Base-by-base conservation (phyloP, 2,888 invertebrate species). In the Eupithecia insigniata region DNA sequence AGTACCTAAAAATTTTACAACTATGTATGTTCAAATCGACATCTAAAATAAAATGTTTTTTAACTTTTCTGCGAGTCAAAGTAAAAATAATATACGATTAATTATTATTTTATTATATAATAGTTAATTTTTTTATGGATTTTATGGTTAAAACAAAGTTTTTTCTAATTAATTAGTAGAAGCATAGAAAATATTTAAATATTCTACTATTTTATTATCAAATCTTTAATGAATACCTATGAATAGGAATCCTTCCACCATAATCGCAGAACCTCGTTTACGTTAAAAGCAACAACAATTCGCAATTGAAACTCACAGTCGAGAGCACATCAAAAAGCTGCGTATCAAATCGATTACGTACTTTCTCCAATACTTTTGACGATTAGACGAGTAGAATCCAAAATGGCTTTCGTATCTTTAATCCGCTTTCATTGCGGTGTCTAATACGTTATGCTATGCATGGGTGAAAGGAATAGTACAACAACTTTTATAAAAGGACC, bases 321-420 rank as follows among this genome's bases (percentile, higher is more conserved):
- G 64, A 71, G 74, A 66, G 76, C 67, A 69, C 71, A 71, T 71
- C 70, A 73, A 72, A 73, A 75, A 73, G 75, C 68, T 69, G 73
- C 72, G 78, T 72, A 76, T 72, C 76, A 66, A 78, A 79, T 78
- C 75, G 77, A 79, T 79, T 78, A 78, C 72, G 73, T 75, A 78
- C 79, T 79, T 77, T 79, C 79, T 76, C 78, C 75, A 77, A 74
- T 73, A 75, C 79, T 76, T 76, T 73, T 73, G 75, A 77, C 73
- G 78, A 77, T 75, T 76, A 75, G 75, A 76, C 75, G 79, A 73
- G 76, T 66, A 73, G 78, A 76, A 79, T 78, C 74, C 73, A 76
- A 77, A 77, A 76, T 70, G 72, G 74, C 76, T 77, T 78, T 79
- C 76, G 68, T 76, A 75, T 74, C 70, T 75, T 72, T 76, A 78